phyloP scores from a whole-genome alignment of 2,797 vertebrate species.

The Epinephelus malabaricus region DNA sequence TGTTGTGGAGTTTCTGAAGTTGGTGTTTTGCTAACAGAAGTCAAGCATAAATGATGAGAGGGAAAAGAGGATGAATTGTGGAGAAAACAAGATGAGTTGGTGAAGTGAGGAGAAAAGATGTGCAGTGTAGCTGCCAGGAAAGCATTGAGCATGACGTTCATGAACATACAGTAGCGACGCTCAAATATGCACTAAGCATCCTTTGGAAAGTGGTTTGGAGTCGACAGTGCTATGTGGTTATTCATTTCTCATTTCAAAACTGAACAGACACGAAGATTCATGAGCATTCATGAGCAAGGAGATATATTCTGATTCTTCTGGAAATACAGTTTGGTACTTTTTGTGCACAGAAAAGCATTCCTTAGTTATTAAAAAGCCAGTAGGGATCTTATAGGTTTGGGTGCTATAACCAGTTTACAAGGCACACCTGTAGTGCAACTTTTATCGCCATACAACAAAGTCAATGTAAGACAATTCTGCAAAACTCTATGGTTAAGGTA shows the following conservation, averaged over 20 bases:
- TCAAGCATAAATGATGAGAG: background rate
- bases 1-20: background rate
- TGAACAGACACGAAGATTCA: background rate
- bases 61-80: background rate
- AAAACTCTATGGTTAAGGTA: background rate
- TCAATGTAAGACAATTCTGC: background rate
- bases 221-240: background rate
- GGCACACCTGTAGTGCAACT: background rate
- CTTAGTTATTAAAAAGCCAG: background rate
- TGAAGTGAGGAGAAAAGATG: conserved; percentile 5
- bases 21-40: background rate
- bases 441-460: background rate
- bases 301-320: background rate
- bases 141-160: background rate
- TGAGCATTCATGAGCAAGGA: background rate
- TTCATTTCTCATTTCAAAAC: background rate
- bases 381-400: background rate
- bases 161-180: conserved; percentile 14
- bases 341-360: background rate
- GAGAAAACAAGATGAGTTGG: conserved; percentile 15
- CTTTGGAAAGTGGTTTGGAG: conserved; percentile 18
- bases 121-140: conserved; percentile 9
- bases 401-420: background rate
- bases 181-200: conserved; percentile 11
- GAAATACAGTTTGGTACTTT: background rate